Evolutionary conservation across 2,113 vertebrate species (phyloP), one percentile per base, ranked within the genome.

Genomic region (Crocuta crocuta): DNA sequence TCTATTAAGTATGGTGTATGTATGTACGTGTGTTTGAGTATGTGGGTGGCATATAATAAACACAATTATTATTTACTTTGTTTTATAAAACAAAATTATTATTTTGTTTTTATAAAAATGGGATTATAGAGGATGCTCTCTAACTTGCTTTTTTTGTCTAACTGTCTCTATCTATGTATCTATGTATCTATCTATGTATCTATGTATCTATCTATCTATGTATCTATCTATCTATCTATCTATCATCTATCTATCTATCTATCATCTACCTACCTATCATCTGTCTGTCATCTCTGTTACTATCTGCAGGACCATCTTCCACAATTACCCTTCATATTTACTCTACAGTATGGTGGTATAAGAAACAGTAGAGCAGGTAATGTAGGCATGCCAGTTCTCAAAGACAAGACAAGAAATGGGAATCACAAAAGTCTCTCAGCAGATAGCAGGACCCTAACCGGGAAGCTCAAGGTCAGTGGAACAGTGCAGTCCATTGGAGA

Each of bases 61-160:
- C 53, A 61, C 21, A 80, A 78, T 55, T 66, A 73, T 53, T n/a
- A 39, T 88, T 82, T 94, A 39, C 39, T 39, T 39, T 39, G 39
- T 39, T 39, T 39, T 39, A 39, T 39, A 39, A 78, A 70, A 86
- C 53, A 61, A 16, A 80, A 78, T 55, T 66, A 39, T 88, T 82
- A 39, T 88, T 82, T 94, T 39, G 39, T 65, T 87, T 76, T 55
- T 70, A 76, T 68, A 78, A 90, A 73, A 85, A 86, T 86, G 28
- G 4, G 3, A 74, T 90, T 73, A 61, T 31, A 84, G 13, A 71
- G 48, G 0, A 11, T 94, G 33, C 15, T 86, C 16, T 95, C 15
- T 39, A 43, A 43, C 3, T 80, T 93, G 24, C 3, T 58, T 79
- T 78, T 94, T 66, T 45, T 0, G 71, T 71, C 74, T 86, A 90